Evolutionary conservation across 2,113 vertebrate genomes (phyloP), one percentile per base, ranked within the genome.

Genomic region (Cinclus mexicanus): DNA sequence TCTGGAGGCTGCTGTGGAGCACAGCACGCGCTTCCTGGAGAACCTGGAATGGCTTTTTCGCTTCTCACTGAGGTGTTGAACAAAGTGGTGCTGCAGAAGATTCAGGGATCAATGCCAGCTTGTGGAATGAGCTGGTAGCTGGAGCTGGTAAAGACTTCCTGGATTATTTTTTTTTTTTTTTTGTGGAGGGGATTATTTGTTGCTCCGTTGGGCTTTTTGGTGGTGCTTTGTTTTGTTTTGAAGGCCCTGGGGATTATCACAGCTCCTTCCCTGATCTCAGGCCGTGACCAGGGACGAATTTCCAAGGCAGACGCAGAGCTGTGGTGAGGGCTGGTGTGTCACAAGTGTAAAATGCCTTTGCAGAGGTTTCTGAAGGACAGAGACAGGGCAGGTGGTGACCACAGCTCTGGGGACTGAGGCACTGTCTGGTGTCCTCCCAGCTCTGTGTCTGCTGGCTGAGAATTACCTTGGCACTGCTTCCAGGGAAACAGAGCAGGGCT

Each of bases 291-390:
- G 46, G 59, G 22, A 2, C 4, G 2, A 9, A 33, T 55, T 35
- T 47, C 39, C 59, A 11, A 2, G 7, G 12, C 3, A 42, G 35
- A 13, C 10, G 3, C 10, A 9, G 6, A 29, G 71, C 5, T 0
- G 26, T 26, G 68, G 21, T 16, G 39, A 2, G 19, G 37, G 16
- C 2, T 2, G 2, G 11, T 26, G 31, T 61, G 33, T 28, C 20
- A 2, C 4, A 7, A 0, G 25, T 55, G 5, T 12, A 4, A 19
- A 52, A 47, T 2, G 23, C 31, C 55, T 75, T 42, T n/a, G 15
- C 57, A 56, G 83, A 47, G 80, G 1, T 19, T 21, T 11, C 33
- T 68, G 39, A 4, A 4, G 80, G 83, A 5, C 67, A 33, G 84
- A 29, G 5, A 0, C 4, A 2, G 52, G 7, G 29, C n/a, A 1